Evolutionary conservation across 2,888 invertebrate genomes (phyloP), one percentile per base, ranked within the genome.

Genomic region (Cantharis rustica): DNA sequence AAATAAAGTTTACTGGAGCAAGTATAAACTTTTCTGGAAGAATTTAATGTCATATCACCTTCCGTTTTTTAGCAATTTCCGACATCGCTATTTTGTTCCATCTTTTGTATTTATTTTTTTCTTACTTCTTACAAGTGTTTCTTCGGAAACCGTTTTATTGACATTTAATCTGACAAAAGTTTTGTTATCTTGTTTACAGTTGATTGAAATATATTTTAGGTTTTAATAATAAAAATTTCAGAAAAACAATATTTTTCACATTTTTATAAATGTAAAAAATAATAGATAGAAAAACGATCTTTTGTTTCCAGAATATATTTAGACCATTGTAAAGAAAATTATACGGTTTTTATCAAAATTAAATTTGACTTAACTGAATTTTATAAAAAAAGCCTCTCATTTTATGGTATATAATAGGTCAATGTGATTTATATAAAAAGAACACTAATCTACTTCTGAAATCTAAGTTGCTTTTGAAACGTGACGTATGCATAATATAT

Each of bases 401-500:
- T n/a, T 47, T 47, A 47, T 47, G 47, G 17, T 20, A 10, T 66
- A 17, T 66, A 15, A 16, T 66, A 66, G 20, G 64, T 66, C 64
- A 16, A 66, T 66, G 15, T n/a, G 69, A 69, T 69, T 69, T 31
- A 16, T 31, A 26, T 23, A 27, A 69, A 69, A 17, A 47, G 16
- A 31, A 69, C 26, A 27, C 15, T 69, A 27, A 69, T 27, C 69
- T 26, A 27, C 15, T 69, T 16, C 31, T 61, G 61, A 73, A 73
- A 73, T 74, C 74, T 74, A 69, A 74, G 31, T 31, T 74, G 31
- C 69, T 68, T 64, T 66, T 64, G 64, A 70, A 70, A 70, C 70
- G 47, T 70, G 74, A 62, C 66, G 69, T 68, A 71, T 75, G 75
- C 71, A 75, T 75, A 75, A 75, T 71, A 75, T 71, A 75, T 71